Evolutionary conservation across 1,140 invertebrate genomes (phyloP).

Genomic region (Chymomyza costata): DNA sequence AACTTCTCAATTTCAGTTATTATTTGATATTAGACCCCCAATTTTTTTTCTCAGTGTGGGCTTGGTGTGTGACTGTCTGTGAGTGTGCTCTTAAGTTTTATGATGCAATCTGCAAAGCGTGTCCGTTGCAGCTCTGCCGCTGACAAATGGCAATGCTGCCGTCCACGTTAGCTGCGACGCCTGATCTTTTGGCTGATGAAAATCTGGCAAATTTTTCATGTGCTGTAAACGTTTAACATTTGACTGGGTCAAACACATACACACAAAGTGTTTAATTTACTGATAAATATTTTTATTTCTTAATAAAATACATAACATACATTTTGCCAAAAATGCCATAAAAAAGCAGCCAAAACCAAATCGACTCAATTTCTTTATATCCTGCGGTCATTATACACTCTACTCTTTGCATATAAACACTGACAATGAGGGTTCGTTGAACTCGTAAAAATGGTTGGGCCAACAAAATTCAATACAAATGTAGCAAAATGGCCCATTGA

Average conservation of each 20-base stretch:
- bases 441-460: slow-evolving; percentile 54
- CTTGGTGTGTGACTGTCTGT: too few relatives aligned
- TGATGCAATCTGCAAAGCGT: slow-evolving; percentile 37
- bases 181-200: slow-evolving; percentile 17
- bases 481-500: too few relatives aligned
- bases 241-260: too few relatives aligned
- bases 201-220: slow-evolving; percentile 23
- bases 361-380: slow-evolving; percentile 46
- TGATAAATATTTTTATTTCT: slow-evolving; percentile 68
- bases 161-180: too few relatives aligned
- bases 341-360: slow-evolving; percentile 49
- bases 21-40: too few relatives aligned
- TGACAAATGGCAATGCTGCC: too few relatives aligned
- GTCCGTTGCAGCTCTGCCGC: too few relatives aligned
- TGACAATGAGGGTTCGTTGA: slow-evolving; percentile 39
- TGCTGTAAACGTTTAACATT: too few relatives aligned
- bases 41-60: too few relatives aligned
- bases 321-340: slow-evolving; percentile 53
- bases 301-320: slow-evolving; percentile 64
- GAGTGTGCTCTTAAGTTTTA: too few relatives aligned
- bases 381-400: slow-evolving; percentile 64
- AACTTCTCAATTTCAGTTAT: too few relatives aligned
- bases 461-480: slow-evolving; percentile 50
- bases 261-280: slow-evolving; percentile 60
- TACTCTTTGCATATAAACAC: slow-evolving; percentile 57